Evolutionary conservation across 2,797 vertebrate species (phyloP).

Genomic region (Denticeps clupeoides): DNA sequence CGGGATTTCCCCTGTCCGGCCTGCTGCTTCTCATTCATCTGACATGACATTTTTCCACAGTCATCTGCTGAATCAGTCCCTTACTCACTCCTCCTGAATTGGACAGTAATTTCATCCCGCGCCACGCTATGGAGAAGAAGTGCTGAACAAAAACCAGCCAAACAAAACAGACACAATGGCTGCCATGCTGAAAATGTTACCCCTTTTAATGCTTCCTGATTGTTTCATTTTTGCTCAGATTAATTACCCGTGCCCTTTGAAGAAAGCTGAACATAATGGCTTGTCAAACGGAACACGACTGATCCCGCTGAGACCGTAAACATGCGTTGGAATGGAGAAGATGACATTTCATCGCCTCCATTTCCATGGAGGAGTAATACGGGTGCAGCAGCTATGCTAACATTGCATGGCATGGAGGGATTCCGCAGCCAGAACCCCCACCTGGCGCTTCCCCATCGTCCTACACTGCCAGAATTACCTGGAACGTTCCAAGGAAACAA

Average conservation of each 20-base stretch:
- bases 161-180: neutral
- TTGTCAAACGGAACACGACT: conserved; percentile 25
- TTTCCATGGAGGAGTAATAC: conserved; percentile 22
- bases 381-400: conserved; percentile 21
- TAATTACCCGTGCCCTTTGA: conserved; percentile 23
- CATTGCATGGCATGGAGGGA: conserved; percentile 10
- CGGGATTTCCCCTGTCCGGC: neutral
- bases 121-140: neutral
- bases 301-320: conserved; percentile 26
- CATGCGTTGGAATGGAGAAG: conserved; percentile 22
- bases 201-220: neutral
- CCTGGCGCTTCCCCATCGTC: too few species aligned
- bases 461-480: too few species aligned
- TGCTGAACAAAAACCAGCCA: neutral
- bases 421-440: too few species aligned
- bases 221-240: conserved; percentile 12
- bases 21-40: neutral
- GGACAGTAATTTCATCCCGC: neutral
- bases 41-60: neutral
- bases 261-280: conserved; percentile 23
- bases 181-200: neutral
- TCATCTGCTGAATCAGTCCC: neutral
- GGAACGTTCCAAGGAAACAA: too few species aligned
- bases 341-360: conserved; percentile 24
- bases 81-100: neutral